Percentiles rank a stretch among this genome's conserved stretches.
Evolutionary conservation across 2,113 vertebrate species (phyloP).

Genomic region (Furnarius figulus): DNA sequence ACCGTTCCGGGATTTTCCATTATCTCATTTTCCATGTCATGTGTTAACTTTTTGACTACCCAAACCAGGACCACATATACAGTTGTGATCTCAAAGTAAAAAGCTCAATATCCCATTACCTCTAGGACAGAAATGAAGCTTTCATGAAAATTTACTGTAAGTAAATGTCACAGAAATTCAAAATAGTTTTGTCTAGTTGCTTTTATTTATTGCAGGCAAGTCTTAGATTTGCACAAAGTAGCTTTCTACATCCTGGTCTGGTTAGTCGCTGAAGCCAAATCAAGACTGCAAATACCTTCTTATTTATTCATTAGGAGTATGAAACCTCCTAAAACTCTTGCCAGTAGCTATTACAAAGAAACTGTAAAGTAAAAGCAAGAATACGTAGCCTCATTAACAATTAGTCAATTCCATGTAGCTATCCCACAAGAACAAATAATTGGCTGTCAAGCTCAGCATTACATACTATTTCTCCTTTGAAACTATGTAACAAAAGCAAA

Average conservation of each 20-base stretch:
- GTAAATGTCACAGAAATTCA: not conserved
- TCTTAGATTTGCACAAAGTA: not conserved
- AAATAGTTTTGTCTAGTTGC: not conserved
- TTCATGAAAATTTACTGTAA: not conserved
- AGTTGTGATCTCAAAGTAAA: not conserved
- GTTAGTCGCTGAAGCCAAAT: not conserved
- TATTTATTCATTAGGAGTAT: not conserved
- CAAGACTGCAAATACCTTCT: not conserved
- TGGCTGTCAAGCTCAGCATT: not conserved
- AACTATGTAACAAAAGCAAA: not conserved
- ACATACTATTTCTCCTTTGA: not conserved
- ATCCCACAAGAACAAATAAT: not conserved
- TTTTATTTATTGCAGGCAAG: not conserved
- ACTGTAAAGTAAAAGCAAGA: not conserved
- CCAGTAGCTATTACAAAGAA: not conserved
- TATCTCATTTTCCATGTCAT: not conserved
- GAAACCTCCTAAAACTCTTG: not conserved
- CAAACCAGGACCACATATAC: not conserved
- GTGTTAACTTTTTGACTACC: not conserved
- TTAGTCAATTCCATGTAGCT: not conserved
- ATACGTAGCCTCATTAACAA: not conserved
- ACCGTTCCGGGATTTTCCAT: not conserved
- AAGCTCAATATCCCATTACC: not conserved
- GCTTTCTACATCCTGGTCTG: not conserved
- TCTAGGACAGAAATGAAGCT: not conserved